Percentiles rank a stretch among this genome's conserved stretches.
Evolutionary conservation across 2,113 vertebrate species (phyloP).

Genomic region (Limnothrissa miodon): DNA sequence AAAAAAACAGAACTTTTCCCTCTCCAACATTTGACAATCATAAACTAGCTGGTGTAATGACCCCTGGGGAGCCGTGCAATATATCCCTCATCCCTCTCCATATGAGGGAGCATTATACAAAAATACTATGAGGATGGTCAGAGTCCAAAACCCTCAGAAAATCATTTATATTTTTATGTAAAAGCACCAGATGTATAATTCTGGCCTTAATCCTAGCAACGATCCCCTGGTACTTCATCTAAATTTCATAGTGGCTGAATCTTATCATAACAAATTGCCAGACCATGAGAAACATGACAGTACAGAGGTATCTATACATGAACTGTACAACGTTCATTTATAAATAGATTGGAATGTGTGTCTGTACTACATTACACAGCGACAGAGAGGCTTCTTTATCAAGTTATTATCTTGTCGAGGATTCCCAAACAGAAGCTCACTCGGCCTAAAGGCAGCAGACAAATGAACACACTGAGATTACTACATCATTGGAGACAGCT

Average conservation of each 20-base stretch:
- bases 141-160: not conserved
- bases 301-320: not conserved
- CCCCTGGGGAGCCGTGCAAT: not conserved
- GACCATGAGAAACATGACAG: not conserved
- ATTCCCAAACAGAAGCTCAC: constrained; percentile 15
- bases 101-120: constrained; percentile 1
- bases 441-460: not conserved
- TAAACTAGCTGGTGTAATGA: not conserved
- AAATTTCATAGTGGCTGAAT: not conserved
- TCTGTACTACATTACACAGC: not conserved
- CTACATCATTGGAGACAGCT: constrained; percentile 33
- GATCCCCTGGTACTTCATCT: not conserved
- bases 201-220: constrained; percentile 1
- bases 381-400: not conserved
- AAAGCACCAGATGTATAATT: not conserved
- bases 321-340: not conserved
- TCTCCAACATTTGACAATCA: constrained; percentile 2
- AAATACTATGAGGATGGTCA: not conserved
- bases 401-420: not conserved
- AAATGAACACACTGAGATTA: constrained; percentile 17
- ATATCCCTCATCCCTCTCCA: not conserved
- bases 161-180: not conserved
- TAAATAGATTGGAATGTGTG: not conserved
- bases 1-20: not conserved
- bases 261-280: not conserved